phyloP scores from a whole-genome alignment of 1,140 invertebrate genomes.

The Cotesia typhae region DNA sequence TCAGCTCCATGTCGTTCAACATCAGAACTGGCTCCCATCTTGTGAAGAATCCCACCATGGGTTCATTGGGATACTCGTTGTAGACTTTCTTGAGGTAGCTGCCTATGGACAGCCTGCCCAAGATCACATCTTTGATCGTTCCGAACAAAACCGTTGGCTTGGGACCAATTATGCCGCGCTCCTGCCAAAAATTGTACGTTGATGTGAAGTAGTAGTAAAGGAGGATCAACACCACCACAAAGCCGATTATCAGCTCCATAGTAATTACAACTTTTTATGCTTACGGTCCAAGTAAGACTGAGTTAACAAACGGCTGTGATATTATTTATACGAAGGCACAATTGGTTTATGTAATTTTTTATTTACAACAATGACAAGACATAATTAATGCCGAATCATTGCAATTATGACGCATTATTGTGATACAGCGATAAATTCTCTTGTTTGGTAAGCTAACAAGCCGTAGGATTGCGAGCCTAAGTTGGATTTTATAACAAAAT shows the following conservation, averaged over 20 bases:
- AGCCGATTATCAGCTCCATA: background rate
- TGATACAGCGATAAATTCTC: too few species aligned
- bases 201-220: conserved; percentile 31
- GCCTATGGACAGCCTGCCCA: conserved; percentile 4
- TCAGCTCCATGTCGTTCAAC: conserved; percentile 60
- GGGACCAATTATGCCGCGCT: conserved; percentile 23
- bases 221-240: background rate
- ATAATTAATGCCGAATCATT: too few species aligned
- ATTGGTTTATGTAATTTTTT: too few species aligned
- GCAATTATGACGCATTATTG: too few species aligned
- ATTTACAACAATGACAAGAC: too few species aligned
- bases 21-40: conserved; percentile 55
- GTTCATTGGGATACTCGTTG: conserved; percentile 17
- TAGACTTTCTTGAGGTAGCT: conserved; percentile 25
- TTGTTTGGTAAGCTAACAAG: too few species aligned
- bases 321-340: too few species aligned
- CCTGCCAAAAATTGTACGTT: conserved; percentile 32
- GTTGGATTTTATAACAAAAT: too few species aligned
- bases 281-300: background rate
- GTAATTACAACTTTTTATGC: too few species aligned
- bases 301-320: too few species aligned
- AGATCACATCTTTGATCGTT: conserved; percentile 19
- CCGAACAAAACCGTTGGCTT: conserved; percentile 31
- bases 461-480: too few species aligned
- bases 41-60: conserved; percentile 29